Evolutionary conservation across 2,113 vertebrate genomes (phyloP).

Genomic region (Nesospiza acunhae): DNA sequence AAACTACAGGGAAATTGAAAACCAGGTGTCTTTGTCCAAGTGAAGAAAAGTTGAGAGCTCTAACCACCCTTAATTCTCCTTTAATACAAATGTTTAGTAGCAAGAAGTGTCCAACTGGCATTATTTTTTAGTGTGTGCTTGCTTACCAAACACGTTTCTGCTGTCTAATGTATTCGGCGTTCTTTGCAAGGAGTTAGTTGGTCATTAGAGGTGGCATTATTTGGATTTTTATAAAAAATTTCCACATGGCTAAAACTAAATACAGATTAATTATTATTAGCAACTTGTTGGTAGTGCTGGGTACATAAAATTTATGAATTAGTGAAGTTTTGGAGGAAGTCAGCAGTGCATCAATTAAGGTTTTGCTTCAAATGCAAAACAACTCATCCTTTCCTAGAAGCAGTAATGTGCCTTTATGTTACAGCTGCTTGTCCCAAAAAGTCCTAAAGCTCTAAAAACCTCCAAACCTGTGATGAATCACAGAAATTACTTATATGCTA

Average conservation of each 20-base stretch:
- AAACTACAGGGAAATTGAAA: background rate
- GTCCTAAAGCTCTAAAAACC: background rate
- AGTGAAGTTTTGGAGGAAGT: background rate
- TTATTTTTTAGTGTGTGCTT: background rate
- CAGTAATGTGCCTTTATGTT: background rate
- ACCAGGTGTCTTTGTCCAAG: background rate
- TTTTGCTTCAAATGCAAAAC: slow-evolving; percentile 34
- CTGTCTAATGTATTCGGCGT: background rate
- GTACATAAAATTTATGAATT: background rate
- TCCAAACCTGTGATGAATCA: slow-evolving; percentile 9
- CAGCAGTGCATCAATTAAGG: slow-evolving; percentile 7
- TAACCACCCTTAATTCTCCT: background rate
- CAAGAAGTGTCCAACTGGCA: background rate
- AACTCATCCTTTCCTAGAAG: background rate
- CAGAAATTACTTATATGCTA: background rate
- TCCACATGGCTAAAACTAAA: background rate
- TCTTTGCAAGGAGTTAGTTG: background rate
- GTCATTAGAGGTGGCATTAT: background rate
- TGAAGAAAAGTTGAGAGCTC: background rate
- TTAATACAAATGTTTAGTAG: background rate
- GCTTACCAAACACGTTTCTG: background rate
- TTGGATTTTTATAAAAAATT: background rate
- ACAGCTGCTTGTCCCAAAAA: slow-evolving; percentile 16
- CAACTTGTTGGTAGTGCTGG: background rate
- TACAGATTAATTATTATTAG: background rate